Conservation (phyloP, 2,888 invertebrate species). For the Agriopis marginaria region DNA sequence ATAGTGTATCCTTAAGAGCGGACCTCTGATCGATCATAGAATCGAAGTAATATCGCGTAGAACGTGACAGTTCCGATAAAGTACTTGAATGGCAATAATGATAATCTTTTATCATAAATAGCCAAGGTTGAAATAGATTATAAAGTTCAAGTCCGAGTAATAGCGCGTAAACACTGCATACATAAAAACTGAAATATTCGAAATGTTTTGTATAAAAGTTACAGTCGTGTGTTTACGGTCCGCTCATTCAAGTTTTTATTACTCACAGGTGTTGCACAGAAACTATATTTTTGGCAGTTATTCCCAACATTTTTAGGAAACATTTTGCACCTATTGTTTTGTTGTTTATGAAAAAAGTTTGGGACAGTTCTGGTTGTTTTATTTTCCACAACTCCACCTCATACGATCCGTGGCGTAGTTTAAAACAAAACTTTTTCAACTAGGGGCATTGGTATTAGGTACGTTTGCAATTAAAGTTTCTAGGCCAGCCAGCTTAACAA, state of each 20-base stretch:
- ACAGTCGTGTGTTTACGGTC: constrained; percentile 25
- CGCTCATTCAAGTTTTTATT: constrained; percentile 33
- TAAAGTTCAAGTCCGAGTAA: constrained; percentile 21
- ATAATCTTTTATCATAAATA: constrained; percentile 5
- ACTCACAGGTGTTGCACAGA: constrained; percentile 31
- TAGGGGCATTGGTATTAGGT: not conserved
- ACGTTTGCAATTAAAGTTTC: constrained; percentile 19
- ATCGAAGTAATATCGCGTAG: constrained; percentile 31
- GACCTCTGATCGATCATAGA: constrained; percentile 37
- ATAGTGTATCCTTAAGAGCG: constrained; percentile 26
- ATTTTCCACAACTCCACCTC: constrained; percentile 8
- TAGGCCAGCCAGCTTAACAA: not conserved
- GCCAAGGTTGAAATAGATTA: constrained; percentile 24
- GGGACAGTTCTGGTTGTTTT: constrained; percentile 14
- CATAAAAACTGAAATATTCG: constrained; percentile 22
- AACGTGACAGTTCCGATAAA: constrained; percentile 1
- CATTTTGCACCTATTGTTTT: constrained; percentile 26
- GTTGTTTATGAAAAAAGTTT: constrained; percentile 24
- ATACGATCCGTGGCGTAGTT: not conserved
- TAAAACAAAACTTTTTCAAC: constrained; percentile 14
- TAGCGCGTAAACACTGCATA: constrained; percentile 14
- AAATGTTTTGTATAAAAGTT: constrained; percentile 25
- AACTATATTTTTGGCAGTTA: constrained; percentile 26
- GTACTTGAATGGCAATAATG: constrained; percentile 15
- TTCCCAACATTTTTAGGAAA: constrained; percentile 24